These are phyloP conservation scores for Enteromius paludinosus DNA, from an alignment of 2,797 vertebrate genomes.

Conservation along the genomic window DNA sequence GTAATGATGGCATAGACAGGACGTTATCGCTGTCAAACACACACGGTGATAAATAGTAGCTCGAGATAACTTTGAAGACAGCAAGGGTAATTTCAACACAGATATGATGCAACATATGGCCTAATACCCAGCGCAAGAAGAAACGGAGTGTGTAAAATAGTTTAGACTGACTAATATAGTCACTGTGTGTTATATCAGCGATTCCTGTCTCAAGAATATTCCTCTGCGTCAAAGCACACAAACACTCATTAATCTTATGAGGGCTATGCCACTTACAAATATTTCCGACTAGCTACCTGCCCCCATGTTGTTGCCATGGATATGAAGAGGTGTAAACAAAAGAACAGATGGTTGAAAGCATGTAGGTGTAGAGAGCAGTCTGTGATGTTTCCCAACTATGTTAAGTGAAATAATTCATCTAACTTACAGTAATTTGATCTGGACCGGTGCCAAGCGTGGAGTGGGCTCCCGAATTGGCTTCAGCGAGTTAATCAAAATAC, in stretches of 20 bases:
- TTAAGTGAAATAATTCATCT: conserved; percentile 61
- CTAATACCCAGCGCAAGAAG: background rate
- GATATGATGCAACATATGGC: conserved; percentile 7
- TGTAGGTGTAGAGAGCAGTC: conserved; percentile 67
- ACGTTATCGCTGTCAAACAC: conserved; percentile 8
- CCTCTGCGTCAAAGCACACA: conserved; percentile 44
- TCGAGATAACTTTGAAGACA: background rate
- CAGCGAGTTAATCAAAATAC: conserved; percentile 39
- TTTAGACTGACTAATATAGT: conserved; percentile 5
- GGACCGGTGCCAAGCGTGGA: conserved; percentile 18
- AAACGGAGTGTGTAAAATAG: background rate
- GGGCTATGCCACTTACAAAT: conserved; percentile 47
- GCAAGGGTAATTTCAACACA: background rate
- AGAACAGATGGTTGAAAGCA: conserved; percentile 76
- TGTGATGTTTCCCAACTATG: conserved; percentile 61
- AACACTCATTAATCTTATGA: conserved; percentile 54
- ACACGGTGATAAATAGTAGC: background rate
- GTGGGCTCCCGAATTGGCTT: conserved; percentile 40
- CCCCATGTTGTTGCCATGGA: conserved; percentile 72
- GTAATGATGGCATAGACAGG: background rate
- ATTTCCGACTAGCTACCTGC: conserved; percentile 67
- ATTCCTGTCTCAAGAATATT: conserved; percentile 31
- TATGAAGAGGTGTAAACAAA: conserved; percentile 73
- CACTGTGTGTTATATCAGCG: background rate
- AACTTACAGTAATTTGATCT: conserved; percentile 59